Conservation (phyloP, 2,113 vertebrate genomes). For the Trochalopteron elliotii region DNA sequence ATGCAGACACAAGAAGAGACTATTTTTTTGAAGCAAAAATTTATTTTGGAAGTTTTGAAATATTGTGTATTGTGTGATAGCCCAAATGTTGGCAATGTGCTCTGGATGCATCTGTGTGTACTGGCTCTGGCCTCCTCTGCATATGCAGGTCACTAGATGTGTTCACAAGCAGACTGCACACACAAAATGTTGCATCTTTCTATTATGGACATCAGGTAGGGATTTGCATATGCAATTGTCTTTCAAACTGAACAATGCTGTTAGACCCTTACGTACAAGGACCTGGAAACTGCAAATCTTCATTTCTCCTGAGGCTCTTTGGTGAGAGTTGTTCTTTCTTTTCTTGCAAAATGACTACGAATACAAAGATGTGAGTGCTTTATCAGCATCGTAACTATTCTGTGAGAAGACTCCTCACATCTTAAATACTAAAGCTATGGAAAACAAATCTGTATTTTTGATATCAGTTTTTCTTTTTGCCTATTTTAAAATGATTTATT, state of each 20-base stretch:
- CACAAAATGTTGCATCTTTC: neutral
- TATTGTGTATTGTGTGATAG: neutral
- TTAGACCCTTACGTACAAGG: neutral
- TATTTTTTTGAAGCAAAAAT: neutral
- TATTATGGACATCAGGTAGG: neutral
- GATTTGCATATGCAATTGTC: neutral
- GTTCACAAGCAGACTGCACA: neutral
- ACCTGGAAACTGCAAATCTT: neutral
- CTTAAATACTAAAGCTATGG: constrained; percentile 61
- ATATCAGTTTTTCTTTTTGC: constrained; percentile 73
- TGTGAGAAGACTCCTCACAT: constrained; percentile 28
- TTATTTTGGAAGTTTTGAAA: neutral
- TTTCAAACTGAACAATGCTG: neutral
- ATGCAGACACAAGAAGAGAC: neutral
- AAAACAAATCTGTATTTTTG: constrained; percentile 76
- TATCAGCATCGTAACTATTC: constrained; percentile 54
- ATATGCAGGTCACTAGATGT: neutral
- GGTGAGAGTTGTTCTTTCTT: constrained; percentile 15
- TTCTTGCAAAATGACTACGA: constrained; percentile 1
- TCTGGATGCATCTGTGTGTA: neutral
- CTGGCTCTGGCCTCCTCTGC: neutral
- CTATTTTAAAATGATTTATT: constrained; percentile 83
- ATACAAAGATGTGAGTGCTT: constrained; percentile 38
- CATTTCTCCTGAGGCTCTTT: neutral
- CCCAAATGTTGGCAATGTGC: neutral